Percentiles rank a stretch among this genome's conserved stretches.
These are phyloP conservation scores for Philantomba maxwellii DNA, from an alignment of 2,113 vertebrate species.

Conservation along the genomic window DNA sequence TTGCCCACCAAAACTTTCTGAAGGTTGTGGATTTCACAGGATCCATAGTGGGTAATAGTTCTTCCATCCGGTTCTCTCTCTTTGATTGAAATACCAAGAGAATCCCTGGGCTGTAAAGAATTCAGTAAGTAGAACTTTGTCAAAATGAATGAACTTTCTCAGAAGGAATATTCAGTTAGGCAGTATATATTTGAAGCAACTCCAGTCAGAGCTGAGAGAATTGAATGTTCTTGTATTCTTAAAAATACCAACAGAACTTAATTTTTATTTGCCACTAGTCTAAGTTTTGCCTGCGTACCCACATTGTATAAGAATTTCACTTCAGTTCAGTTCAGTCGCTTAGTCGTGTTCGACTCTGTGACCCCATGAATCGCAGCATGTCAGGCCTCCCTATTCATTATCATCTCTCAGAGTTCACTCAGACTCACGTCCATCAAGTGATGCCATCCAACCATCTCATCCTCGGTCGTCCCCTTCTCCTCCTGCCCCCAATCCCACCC, in stretches of 20 bases:
- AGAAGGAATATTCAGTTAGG: conserved; percentile 64
- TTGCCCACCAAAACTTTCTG: background rate
- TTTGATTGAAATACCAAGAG: conserved; percentile 54
- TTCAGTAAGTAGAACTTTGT: conserved; percentile 42
- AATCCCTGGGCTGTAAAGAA: background rate
- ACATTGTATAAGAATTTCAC: background rate
- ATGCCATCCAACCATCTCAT: too few species aligned
- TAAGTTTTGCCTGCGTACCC: background rate
- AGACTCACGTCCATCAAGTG: too few species aligned
- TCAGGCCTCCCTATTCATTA: too few species aligned
- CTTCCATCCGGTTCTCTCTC: background rate
- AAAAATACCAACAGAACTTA: conserved; percentile 19
- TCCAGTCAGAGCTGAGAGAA: background rate
- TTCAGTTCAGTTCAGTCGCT: too few species aligned
- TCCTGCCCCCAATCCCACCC: too few species aligned
- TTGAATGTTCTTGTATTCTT: conserved; percentile 53
- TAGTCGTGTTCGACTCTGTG: too few species aligned
- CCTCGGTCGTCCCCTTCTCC: too few species aligned
- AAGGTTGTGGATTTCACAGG: background rate
- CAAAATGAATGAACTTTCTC: conserved; percentile 63
- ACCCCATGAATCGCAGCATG: too few species aligned
- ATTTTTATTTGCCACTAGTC: background rate
- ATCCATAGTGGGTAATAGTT: background rate
- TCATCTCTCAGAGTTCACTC: too few species aligned
- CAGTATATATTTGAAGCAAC: conserved; percentile 52